phyloP scores from a whole-genome alignment of 2,888 invertebrate species.

The Trachelus iudaicus region DNA sequence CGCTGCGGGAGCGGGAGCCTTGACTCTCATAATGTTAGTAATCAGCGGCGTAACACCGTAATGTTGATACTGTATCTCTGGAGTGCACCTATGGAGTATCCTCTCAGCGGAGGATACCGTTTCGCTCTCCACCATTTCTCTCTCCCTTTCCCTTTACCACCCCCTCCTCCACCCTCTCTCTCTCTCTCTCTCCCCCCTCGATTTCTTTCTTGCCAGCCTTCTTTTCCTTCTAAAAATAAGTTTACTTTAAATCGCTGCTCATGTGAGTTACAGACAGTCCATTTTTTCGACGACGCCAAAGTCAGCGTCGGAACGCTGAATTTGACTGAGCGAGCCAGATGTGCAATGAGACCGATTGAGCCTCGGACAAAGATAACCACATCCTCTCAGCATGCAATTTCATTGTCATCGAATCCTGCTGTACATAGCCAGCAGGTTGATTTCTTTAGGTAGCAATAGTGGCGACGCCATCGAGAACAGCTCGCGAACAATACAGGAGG shows the following conservation, averaged over 20 bases:
- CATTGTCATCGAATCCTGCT: constrained; percentile 1
- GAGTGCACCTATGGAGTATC: background rate
- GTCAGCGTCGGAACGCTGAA: background rate
- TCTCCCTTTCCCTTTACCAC: background rate
- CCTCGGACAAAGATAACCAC: constrained; percentile 1
- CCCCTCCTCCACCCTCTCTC: too few relatives aligned
- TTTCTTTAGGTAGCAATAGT: background rate
- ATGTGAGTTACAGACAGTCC: background rate
- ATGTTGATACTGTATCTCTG: constrained; percentile 1
- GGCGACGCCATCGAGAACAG: background rate
- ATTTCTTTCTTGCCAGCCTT: background rate
- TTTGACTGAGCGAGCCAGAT: background rate
- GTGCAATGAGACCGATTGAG: background rate
- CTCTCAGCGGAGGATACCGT: background rate
- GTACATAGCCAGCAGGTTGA: background rate
- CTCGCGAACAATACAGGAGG: background rate
- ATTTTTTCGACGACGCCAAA: background rate
- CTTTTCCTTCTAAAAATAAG: background rate
- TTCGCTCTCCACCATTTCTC: background rate
- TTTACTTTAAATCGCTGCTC: background rate
- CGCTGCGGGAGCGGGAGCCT: background rate
- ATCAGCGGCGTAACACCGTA: constrained; percentile 1
- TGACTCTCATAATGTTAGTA: constrained; percentile 3
- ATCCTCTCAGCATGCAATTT: constrained; percentile 1
- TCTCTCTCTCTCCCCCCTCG: too few relatives aligned